Evolutionary conservation across 2,113 vertebrate genomes (phyloP).

Genomic region (Dasyprocta punctata): DNA sequence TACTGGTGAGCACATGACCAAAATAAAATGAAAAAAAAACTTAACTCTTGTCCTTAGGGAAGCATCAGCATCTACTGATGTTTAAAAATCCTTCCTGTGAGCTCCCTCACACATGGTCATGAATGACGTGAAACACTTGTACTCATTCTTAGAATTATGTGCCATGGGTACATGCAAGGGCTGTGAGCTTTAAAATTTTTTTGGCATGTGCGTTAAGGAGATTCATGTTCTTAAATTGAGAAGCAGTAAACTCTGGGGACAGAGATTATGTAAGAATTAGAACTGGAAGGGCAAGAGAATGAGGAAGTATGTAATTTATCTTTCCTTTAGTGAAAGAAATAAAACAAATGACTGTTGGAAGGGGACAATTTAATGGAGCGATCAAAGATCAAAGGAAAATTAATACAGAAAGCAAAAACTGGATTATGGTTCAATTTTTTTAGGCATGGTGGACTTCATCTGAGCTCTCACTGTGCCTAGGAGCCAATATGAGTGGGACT

Average conservation of each 20-base stretch:
- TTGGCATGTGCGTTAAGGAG: constrained; percentile 25
- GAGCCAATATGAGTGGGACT: background rate
- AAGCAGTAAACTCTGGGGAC: constrained; percentile 10
- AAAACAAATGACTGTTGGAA: constrained; percentile 36
- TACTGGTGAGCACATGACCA: constrained; percentile 31
- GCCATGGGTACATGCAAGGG: background rate
- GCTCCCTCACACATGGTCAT: background rate
- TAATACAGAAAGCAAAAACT: background rate
- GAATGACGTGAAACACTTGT: background rate
- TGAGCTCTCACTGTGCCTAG: background rate
- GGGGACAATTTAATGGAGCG: background rate
- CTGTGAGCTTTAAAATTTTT: background rate
- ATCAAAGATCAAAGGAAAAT: constrained; percentile 28
- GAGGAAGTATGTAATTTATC: constrained; percentile 23
- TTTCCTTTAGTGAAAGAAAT: constrained; percentile 55
- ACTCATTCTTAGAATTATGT: background rate
- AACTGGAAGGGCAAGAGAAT: constrained; percentile 28
- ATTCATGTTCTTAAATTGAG: constrained; percentile 36
- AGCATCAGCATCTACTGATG: background rate
- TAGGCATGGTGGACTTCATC: background rate
- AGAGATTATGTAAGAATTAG: constrained; percentile 53
- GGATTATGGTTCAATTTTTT: background rate
- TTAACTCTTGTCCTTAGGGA: constrained; percentile 52
- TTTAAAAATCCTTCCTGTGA: constrained; percentile 34
- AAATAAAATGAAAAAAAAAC: constrained; percentile 66